Evolutionary conservation across 2,113 vertebrate species (phyloP).

Genomic region (Neopipo cinnamomea): DNA sequence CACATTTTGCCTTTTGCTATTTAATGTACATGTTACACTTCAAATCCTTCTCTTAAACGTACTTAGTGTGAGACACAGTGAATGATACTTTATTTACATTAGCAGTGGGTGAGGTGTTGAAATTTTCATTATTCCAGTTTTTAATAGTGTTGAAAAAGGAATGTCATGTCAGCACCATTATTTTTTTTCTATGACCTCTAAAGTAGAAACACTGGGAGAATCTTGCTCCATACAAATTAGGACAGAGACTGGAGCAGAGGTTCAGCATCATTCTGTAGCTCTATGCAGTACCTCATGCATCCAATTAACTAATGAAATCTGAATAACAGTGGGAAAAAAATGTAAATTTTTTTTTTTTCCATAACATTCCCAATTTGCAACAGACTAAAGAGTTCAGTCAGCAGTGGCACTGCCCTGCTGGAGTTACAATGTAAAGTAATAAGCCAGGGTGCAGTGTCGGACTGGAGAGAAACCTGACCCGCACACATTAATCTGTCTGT

Average conservation of each 20-base stretch:
- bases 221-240: background rate
- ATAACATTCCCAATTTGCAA: background rate
- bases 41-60: background rate
- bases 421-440: background rate
- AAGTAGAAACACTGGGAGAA: background rate
- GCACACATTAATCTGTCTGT: background rate
- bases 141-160: background rate
- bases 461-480: background rate
- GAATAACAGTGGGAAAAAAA: rapidly evolving
- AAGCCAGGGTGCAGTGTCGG: background rate
- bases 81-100: background rate
- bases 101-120: background rate
- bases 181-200: background rate
- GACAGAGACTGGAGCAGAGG: background rate
- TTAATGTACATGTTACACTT: background rate
- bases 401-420: background rate
- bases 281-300: background rate
- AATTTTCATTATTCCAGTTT: background rate
- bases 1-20: background rate
- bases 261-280: background rate
- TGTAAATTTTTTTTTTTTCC: background rate
- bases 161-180: background rate
- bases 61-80: background rate
- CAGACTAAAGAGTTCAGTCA: background rate
- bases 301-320: constrained; percentile 10